Conservation (phyloP, 2,113 vertebrate genomes). For the Petaurus breviceps region DNA sequence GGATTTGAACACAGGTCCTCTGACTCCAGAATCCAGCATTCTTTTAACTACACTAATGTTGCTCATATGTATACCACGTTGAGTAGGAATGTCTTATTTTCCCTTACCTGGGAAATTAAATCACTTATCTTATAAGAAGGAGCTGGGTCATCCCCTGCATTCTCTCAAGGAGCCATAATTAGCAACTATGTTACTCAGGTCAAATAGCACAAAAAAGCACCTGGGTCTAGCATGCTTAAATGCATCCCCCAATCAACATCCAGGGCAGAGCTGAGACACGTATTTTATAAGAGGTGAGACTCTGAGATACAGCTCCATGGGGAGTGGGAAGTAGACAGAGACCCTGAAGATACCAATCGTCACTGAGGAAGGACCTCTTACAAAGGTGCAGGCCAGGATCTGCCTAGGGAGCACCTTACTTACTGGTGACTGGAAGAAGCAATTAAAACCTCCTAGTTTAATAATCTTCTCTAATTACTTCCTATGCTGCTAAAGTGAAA, state of each 20-base stretch:
- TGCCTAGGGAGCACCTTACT: background rate
- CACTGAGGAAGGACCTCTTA: background rate
- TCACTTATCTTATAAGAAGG: background rate
- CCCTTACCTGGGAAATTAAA: background rate
- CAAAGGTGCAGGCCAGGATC: background rate
- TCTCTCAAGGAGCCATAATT: background rate
- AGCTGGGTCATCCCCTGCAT: background rate
- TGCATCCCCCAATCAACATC: background rate
- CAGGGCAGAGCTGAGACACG: background rate
- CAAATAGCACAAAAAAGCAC: background rate
- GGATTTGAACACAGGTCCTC: background rate
- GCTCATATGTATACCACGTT: background rate
- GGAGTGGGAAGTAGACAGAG: background rate
- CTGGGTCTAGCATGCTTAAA: background rate
- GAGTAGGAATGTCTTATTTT: background rate
- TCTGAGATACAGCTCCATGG: background rate
- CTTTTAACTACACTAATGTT: background rate
- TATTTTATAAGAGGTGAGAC: background rate
- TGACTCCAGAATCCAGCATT: background rate
- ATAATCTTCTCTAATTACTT: background rate
- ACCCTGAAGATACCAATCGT: background rate
- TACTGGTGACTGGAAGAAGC: background rate
- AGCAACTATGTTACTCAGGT: background rate
- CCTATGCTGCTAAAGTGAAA: background rate
- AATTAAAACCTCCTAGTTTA: background rate